Base-by-base conservation (phyloP, 2,888 invertebrate genomes). In the Ichneumon xanthorius region DNA sequence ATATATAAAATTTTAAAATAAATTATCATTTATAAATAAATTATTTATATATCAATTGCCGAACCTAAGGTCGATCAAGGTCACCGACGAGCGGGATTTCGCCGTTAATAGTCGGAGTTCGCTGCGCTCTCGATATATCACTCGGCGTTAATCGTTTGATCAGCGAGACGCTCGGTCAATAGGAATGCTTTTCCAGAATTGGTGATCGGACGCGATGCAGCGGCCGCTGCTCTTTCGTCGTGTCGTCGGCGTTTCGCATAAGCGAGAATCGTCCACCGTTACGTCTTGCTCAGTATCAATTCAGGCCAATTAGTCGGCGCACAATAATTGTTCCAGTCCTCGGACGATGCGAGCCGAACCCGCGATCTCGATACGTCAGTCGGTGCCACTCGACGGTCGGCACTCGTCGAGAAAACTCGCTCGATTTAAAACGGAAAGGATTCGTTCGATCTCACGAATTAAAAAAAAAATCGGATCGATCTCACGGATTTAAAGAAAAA, bases 251-350 rank as follows among this genome's bases (percentile, higher is more conserved):
- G 33, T 71, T 63, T 76, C 84, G 65, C 67, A 80, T 82, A 45
- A 72, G 76, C 70, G 40, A 76, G 81, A 78, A 22, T 16, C 73
- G 76, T 58, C 53, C 48, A 79, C 63, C 75, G 80, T 83, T 83
- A 45, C 76, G 83, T 72, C 82, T 61, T 82, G 76, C 81, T 87
- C 87, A 63, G 87, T 86, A 82, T 84, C 91, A 94, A 93, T 94
- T 94, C 91, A 92, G 93, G 93, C 90, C 93, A 94, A 94, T 94
- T 94, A 94, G 92, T 76, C 88, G 88, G 53, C 85, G 87, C 88
- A 89, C 93, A 90, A 89, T 93, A 93, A 94, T 93, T 93, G 92
- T 90, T 89, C 87, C 87, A 82, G 85, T 89, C 87, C 81, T 88
- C 81, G 86, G 30, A 33, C 78, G 89, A 89, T 87, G 88, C 22